phyloP scores from a whole-genome alignment of 2,888 invertebrate species.

The Byasa hedistus region DNA sequence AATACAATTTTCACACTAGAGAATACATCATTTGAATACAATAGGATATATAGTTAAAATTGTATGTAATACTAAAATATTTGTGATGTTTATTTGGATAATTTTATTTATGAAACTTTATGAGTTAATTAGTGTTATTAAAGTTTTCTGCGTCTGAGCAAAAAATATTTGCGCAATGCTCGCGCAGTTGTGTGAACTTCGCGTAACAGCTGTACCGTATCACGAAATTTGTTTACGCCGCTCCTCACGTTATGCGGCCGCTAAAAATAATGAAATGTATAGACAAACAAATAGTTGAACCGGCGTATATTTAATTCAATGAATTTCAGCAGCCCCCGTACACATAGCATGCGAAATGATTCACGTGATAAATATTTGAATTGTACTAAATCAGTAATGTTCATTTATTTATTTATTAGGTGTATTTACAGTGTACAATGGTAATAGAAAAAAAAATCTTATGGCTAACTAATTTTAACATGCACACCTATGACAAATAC shows the following conservation, averaged over 20 bases:
- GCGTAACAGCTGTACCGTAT: slow-evolving; percentile 18
- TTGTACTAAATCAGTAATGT: neutral
- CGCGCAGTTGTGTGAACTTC: slow-evolving; percentile 22
- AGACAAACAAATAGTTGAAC: neutral
- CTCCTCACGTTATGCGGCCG: slow-evolving; percentile 9
- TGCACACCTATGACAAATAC: too few relatives aligned
- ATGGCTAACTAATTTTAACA: too few relatives aligned
- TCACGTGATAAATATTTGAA: slow-evolving; percentile 13
- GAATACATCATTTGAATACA: too few relatives aligned
- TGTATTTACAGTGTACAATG: too few relatives aligned
- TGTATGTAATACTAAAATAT: too few relatives aligned
- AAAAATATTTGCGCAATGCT: neutral
- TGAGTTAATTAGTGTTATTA: neutral
- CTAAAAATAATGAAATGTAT: slow-evolving; percentile 23
- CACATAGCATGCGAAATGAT: slow-evolving; percentile 4
- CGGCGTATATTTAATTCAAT: neutral
- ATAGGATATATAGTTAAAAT: too few relatives aligned
- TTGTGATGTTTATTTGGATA: too few relatives aligned
- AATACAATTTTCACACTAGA: too few relatives aligned
- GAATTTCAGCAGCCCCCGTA: slow-evolving; percentile 7
- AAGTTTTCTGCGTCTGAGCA: neutral
- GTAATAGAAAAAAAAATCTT: too few relatives aligned
- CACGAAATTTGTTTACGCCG: slow-evolving; percentile 14
- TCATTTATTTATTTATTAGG: too few relatives aligned
- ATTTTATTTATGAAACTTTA: too few relatives aligned